Percentiles rank a stretch among this genome's conserved stretches.
These are phyloP conservation scores for Phyllostomus hastatus DNA, from an alignment of 2,113 vertebrate genomes.

Conservation along the genomic window DNA sequence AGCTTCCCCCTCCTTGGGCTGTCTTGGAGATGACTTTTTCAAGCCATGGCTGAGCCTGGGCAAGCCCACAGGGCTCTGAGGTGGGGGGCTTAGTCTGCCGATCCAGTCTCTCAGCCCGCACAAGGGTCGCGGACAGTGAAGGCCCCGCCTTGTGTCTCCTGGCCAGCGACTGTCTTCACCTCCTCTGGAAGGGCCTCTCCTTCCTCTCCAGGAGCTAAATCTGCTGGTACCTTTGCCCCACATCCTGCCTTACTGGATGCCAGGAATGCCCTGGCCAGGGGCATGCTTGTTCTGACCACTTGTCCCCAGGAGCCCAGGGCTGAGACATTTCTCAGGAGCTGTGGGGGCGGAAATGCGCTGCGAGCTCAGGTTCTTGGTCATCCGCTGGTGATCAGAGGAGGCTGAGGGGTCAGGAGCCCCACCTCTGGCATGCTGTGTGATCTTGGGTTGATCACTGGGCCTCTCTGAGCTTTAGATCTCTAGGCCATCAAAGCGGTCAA, in stretches of 20 bases:
- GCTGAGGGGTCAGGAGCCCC: not conserved
- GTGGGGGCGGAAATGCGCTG: not conserved
- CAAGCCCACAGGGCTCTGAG: not conserved
- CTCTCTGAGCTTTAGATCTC: slow-evolving; percentile 30
- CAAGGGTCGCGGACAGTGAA: slow-evolving; percentile 6
- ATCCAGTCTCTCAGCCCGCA: not conserved
- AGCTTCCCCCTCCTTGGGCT: not conserved
- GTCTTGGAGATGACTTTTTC: not conserved
- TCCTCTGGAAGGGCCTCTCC: slow-evolving; percentile 22
- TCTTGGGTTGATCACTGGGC: not conserved
- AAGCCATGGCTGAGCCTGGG: not conserved
- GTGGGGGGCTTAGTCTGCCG: not conserved
- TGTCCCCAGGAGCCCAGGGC: slow-evolving; percentile 42
- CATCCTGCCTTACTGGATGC: slow-evolving; percentile 62
- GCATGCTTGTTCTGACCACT: slow-evolving; percentile 38
- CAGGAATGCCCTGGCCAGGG: slow-evolving; percentile 66
- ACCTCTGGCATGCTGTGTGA: not conserved
- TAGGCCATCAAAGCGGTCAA: not conserved
- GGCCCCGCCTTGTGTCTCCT: not conserved
- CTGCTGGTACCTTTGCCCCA: slow-evolving; percentile 67
- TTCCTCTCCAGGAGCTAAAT: slow-evolving; percentile 69
- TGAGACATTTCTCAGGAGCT: not conserved
- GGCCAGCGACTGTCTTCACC: not conserved
- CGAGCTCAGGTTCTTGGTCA: not conserved
- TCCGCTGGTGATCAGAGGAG: not conserved